Evolutionary conservation across 2,797 vertebrate species (phyloP).

Genomic region (Eulemur mongoz): DNA sequence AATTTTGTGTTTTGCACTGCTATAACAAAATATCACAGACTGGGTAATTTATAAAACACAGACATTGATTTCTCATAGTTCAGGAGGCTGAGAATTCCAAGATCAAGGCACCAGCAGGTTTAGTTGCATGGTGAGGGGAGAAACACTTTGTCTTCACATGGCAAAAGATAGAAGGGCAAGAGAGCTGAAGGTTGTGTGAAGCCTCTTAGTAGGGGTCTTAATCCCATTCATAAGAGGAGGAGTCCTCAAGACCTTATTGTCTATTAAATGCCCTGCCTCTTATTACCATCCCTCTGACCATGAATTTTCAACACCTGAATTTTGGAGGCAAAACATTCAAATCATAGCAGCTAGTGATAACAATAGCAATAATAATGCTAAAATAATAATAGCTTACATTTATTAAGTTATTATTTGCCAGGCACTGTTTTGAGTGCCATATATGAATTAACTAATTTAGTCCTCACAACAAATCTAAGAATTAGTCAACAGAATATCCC

Average conservation of each 20-base stretch:
- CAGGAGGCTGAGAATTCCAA: too few relatives aligned
- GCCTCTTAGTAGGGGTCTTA: not conserved
- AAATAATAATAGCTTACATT: not conserved
- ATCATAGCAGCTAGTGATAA: not conserved
- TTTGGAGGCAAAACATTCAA: not conserved
- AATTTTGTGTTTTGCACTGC: not conserved
- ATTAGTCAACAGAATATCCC: not conserved
- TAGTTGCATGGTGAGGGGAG: not conserved
- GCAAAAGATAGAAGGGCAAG: not conserved
- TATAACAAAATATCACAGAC: not conserved
- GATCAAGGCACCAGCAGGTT: too few relatives aligned
- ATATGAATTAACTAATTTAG: not conserved
- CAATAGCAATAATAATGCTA: not conserved
- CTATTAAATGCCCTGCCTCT: too few relatives aligned
- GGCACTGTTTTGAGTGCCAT: not conserved
- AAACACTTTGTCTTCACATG: too few relatives aligned
- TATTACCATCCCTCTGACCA: not conserved
- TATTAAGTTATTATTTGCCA: not conserved
- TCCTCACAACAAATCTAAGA: not conserved
- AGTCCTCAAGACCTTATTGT: not conserved
- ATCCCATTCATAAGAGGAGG: not conserved
- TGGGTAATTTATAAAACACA: not conserved
- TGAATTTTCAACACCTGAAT: not conserved
- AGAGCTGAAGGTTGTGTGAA: accelerated
- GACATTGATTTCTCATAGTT: not conserved